Evolutionary conservation across 2,113 vertebrate genomes (phyloP).

Genomic region (Nesogale talazaci): DNA sequence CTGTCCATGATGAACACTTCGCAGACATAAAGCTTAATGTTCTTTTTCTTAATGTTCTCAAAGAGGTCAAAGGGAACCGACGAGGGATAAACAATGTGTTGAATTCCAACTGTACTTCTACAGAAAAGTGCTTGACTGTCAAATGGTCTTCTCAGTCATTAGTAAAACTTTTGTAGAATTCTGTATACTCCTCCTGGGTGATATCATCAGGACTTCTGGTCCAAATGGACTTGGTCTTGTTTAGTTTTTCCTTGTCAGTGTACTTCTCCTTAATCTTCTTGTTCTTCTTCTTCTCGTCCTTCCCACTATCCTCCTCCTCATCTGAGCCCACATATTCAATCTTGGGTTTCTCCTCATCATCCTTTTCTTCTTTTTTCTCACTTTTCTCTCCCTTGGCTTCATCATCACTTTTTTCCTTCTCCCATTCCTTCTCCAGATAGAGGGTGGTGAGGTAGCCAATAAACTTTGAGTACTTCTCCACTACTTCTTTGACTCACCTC

Average conservation of each 20-base stretch:
- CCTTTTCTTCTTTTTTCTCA: conserved; percentile 86
- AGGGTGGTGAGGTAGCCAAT: conserved; percentile 97
- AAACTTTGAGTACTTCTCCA: conserved; percentile 98
- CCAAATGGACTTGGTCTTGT: too few species aligned
- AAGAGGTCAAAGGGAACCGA: conserved; percentile 96
- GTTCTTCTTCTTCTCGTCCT: conserved; percentile 91
- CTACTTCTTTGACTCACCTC: conserved; percentile 95
- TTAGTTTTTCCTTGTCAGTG: too few species aligned
- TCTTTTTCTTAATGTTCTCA: conserved; percentile 99
- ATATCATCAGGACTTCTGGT: too few species aligned
- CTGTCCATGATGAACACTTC: conserved; percentile 99
- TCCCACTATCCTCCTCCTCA: conserved; percentile 92
- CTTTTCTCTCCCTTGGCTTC: conserved; percentile 96
- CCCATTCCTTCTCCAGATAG: conserved; percentile 95
- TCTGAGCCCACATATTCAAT: conserved; percentile 96
- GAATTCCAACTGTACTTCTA: conserved; percentile 97
- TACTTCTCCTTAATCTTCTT: too few species aligned
- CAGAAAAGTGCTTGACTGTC: too few species aligned
- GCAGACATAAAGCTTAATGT: conserved; percentile 98
- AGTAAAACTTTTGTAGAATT: too few species aligned
- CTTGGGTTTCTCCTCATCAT: conserved; percentile 93
- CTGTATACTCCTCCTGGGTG: too few species aligned
- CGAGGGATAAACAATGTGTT: conserved; percentile 95
- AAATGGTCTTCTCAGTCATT: too few species aligned
- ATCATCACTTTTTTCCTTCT: conserved; percentile 97